A percentile compares a stretch with the other conserved stretches of the same genome.
phyloP scores from a whole-genome alignment of 2,113 vertebrate genomes.

The Ictidomys tridecemlineatus region DNA sequence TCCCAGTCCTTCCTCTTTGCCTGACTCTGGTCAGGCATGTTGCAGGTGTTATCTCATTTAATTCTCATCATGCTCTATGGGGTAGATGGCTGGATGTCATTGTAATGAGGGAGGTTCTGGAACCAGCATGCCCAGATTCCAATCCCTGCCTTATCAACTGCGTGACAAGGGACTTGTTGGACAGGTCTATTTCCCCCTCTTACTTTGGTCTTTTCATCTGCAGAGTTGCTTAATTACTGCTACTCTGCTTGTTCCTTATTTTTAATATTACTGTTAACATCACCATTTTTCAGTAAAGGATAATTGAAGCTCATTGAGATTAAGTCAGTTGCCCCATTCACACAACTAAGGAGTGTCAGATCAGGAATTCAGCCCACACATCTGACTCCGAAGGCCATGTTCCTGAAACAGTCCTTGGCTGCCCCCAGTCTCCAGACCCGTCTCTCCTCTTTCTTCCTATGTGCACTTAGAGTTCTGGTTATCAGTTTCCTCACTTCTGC shows the following conservation, averaged over 20 bases:
- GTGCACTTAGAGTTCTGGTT: background rate
- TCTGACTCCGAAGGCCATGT: background rate
- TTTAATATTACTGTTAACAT: background rate
- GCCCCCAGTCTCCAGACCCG: background rate
- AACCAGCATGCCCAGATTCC: conserved; percentile 62
- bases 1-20: background rate
- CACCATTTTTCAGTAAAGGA: conserved; percentile 7
- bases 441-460: background rate
- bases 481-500: background rate
- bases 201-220: background rate
- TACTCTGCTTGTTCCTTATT: background rate
- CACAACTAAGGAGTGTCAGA: background rate
- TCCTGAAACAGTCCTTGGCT: background rate
- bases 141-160: conserved; percentile 3
- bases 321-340: background rate
- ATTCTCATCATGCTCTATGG: background rate
- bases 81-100: background rate
- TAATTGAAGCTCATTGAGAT: background rate
- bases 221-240: background rate
- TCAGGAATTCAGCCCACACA: background rate
- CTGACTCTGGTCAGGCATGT: background rate
- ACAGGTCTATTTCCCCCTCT: conserved; percentile 1
- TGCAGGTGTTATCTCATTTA: background rate
- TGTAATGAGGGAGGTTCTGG: background rate
- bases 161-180: conserved; percentile 25